Base-by-base conservation (phyloP, 2,113 vertebrate genomes). In the Scomber japonicus region DNA sequence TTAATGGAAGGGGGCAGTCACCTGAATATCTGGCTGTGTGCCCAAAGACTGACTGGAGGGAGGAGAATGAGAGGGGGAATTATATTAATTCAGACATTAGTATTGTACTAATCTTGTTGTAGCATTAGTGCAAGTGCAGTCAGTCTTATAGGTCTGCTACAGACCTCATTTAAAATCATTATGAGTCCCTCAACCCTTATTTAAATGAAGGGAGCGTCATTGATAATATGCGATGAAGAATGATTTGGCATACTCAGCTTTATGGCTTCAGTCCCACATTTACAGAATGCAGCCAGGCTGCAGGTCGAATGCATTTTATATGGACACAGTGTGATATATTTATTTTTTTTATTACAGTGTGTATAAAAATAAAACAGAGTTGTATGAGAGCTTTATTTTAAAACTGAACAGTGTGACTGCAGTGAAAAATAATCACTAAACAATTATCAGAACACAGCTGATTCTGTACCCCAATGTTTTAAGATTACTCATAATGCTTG, bases 1-100 rank as follows among this genome's bases (percentile, higher is more conserved):
- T 80, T 5, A 75, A 81, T 78, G 49, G 61, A 51, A 63, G 30
- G 21, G 55, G 55, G 27, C 35, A 80, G 71, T 80, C 68, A 82
- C 75, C 72, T 75, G 59, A 51, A 63, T 57, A 7, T 59, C 57
- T 86, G 85, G 21, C 77, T 48, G 35, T 1, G 1, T 71, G 59
- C 74, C 71, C 68, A 46, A 71, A 55, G 11, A 70, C 72, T 75
- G 66, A 81, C 46, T 60, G 67, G 74, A 59, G 59, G 44, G 55
- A 70, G 40, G 53, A 75, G 69, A 64, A 46, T 48, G 24, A 68
- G 49, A 17, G 1, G 6, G 40, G 31, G 4, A 40, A 24, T 61
- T 11, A 67, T 14, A 71, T 72, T 7, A 0, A 27, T 27, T 45
- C 13, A 80, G 56, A 75, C 50, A 35, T 45, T 19, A 55, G 40